Evolutionary conservation across 2,797 vertebrate species (phyloP).

Genomic region (Argentina silus): DNA sequence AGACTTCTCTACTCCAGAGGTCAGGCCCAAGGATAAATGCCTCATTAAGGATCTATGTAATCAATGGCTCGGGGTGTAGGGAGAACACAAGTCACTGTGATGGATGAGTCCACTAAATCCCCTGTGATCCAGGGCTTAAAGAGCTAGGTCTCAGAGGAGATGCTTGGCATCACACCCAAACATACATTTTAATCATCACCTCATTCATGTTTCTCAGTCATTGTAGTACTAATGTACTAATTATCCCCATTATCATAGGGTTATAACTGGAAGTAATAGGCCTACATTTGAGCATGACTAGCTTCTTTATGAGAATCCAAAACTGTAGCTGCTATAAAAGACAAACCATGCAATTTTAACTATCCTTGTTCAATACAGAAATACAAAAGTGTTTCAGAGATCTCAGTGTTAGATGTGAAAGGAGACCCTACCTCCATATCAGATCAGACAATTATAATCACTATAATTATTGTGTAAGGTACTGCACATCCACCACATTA

Average conservation of each 20-base stretch:
- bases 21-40: constrained; percentile 21
- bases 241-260: too few relatives aligned
- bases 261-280: too few relatives aligned
- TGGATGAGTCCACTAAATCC: constrained; percentile 42
- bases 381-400: background rate
- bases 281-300: too few relatives aligned
- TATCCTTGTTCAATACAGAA: too few relatives aligned
- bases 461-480: background rate
- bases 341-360: too few relatives aligned
- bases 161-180: background rate
- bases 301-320: too few relatives aligned
- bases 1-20: background rate
- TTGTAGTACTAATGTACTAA: background rate
- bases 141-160: constrained; percentile 27
- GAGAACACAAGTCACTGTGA: constrained; percentile 34
- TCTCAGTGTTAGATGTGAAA: background rate
- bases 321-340: too few relatives aligned
- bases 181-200: constrained; percentile 23
- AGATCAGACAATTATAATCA: background rate
- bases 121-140: constrained; percentile 50
- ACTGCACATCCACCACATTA: constrained; percentile 3
- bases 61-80: constrained; percentile 42
- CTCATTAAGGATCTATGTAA: constrained; percentile 29
- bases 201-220: background rate
- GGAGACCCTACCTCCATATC: background rate